Evolutionary conservation across 2,113 vertebrate genomes (phyloP).

Genomic region (Paramormyrops kingsleyae): DNA sequence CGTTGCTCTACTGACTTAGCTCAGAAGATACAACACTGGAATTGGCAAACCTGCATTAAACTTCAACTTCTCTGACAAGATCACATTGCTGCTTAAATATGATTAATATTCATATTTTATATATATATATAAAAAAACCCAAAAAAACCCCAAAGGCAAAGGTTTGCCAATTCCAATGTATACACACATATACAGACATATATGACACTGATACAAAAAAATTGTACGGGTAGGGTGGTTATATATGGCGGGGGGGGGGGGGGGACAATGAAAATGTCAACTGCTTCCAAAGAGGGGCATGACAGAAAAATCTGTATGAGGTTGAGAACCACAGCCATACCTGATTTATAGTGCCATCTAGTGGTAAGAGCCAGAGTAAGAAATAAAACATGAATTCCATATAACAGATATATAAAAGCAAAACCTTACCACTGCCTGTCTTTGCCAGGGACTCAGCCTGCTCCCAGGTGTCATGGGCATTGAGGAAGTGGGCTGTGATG

Average conservation of each 20-base stretch:
- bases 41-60: background rate
- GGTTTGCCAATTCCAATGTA: no score
- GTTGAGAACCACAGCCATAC: background rate
- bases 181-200: no score
- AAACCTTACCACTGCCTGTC: slow-evolving; percentile 71
- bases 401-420: background rate
- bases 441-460: slow-evolving; percentile 70
- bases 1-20: background rate
- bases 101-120: no score
- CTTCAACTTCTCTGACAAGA: background rate
- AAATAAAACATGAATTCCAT: background rate
- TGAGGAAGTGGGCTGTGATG: slow-evolving; percentile 80
- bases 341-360: background rate
- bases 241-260: no score
- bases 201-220: no score
- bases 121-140: no score
- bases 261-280: no score
- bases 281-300: no score
- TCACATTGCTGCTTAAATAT: background rate
- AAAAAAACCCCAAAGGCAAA: no score
- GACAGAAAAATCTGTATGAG: no score
- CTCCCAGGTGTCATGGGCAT: slow-evolving; percentile 82
- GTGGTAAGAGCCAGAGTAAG: background rate
- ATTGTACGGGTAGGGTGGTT: no score
- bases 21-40: background rate